Conservation (phyloP, 2,113 vertebrate species). For the Heteronetta atricapilla region DNA sequence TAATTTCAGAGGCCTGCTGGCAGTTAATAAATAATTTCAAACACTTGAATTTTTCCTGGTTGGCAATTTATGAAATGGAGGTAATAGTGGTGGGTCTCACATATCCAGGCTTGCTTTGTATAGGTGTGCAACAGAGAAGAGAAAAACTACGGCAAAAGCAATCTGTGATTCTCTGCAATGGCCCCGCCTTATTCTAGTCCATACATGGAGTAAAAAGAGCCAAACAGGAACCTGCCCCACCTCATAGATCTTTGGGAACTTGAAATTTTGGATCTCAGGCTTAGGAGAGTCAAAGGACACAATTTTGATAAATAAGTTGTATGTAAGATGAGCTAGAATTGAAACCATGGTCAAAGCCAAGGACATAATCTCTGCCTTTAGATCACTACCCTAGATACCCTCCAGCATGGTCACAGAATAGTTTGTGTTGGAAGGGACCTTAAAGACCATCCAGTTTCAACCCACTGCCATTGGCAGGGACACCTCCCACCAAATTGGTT, state of each 20-base stretch:
- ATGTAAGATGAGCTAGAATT: not conserved
- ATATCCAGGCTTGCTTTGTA: not conserved
- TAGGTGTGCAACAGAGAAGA: not conserved
- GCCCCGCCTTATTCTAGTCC: not conserved
- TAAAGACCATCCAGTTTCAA: no score
- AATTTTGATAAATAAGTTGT: not conserved
- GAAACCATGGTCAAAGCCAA: not conserved
- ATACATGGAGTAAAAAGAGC: not conserved
- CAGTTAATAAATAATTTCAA: not conserved
- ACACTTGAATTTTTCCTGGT: not conserved
- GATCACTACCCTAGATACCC: not conserved
- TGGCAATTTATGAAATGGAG: not conserved
- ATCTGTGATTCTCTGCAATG: not conserved
- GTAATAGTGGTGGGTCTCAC: not conserved
- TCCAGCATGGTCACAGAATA: not conserved
- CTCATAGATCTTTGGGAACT: not conserved
- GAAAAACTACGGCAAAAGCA: not conserved
- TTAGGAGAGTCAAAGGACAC: not conserved
- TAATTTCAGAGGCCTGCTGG: not conserved
- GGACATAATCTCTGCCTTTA: not conserved
- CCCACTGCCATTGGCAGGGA: no score
- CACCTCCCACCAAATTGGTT: no score
- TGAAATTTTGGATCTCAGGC: not conserved
- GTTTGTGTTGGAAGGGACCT: no score
- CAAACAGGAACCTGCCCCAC: not conserved